A percentile compares a stretch with the other conserved stretches of the same genome.
These are phyloP conservation scores for Acleris sparsana DNA, from an alignment of 2,888 invertebrate species.

Conservation along the genomic window DNA sequence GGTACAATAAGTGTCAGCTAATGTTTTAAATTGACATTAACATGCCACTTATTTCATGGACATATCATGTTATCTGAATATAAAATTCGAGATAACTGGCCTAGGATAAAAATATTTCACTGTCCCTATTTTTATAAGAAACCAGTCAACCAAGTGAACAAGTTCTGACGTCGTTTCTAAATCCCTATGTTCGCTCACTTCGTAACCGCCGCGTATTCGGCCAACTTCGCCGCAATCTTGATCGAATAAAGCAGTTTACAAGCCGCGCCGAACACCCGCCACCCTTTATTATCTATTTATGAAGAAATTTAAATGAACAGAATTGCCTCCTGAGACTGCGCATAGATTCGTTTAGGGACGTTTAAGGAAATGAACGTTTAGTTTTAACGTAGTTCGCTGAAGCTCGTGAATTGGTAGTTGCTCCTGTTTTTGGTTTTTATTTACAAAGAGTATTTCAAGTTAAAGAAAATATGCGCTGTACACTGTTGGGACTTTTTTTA, in stretches of 20 bases:
- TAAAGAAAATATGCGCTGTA: too few species aligned
- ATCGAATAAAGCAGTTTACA: constrained; percentile 74
- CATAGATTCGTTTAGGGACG: constrained; percentile 38
- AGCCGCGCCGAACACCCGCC: constrained; percentile 60
- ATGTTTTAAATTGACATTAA: too few species aligned
- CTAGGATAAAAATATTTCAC: too few species aligned
- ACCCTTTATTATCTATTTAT: constrained; percentile 73
- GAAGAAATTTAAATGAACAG: constrained; percentile 67
- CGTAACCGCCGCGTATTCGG: constrained; percentile 22
- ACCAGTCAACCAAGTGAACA: background rate
- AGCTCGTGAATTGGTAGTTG: constrained; percentile 3
- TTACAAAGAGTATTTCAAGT: background rate
- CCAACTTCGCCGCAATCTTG: constrained; percentile 62
- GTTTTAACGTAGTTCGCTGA: constrained; percentile 27
- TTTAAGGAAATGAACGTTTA: constrained; percentile 29
- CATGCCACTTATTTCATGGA: background rate
- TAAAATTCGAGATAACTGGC: too few species aligned
- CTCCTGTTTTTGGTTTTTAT: background rate
- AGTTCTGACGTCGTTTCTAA: background rate
- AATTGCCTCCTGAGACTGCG: constrained; percentile 40
- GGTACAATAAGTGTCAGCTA: too few species aligned
- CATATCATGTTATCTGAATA: too few species aligned
- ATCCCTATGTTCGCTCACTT: background rate
- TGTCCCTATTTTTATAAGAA: background rate
- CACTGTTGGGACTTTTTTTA: too few species aligned